A percentile compares a stretch with the other conserved stretches of the same genome.
Conservation (phyloP, 2,888 invertebrate genomes). For the Pocota personata region DNA sequence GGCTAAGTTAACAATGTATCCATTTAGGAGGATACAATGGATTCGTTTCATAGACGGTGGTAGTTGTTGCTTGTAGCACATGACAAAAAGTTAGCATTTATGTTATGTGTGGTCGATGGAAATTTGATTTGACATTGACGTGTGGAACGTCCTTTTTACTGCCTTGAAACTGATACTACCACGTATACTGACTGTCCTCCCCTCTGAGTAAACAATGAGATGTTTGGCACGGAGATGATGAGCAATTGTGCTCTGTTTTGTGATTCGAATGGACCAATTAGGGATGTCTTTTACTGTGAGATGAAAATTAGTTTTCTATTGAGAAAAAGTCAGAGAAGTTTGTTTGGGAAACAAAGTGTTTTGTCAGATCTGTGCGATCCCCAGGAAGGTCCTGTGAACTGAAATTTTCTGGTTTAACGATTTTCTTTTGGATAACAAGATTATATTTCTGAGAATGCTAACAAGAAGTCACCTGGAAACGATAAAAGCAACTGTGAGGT, state of each 20-base stretch:
- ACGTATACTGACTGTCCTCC: slow-evolving; percentile 18
- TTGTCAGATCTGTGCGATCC: slow-evolving; percentile 20
- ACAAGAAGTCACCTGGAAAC: neutral
- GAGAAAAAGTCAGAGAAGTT: slow-evolving; percentile 8
- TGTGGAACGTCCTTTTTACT: slow-evolving; percentile 57
- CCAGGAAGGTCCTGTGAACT: slow-evolving; percentile 50
- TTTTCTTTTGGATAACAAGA: slow-evolving; percentile 6
- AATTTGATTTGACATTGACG: slow-evolving; percentile 73
- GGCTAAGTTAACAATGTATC: slow-evolving; percentile 64
- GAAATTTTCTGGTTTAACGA: slow-evolving; percentile 65
- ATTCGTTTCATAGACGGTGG: slow-evolving; percentile 45
- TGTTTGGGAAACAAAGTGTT: neutral
- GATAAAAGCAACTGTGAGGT: neutral
- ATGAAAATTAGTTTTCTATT: slow-evolving; percentile 65
- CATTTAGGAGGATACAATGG: slow-evolving; percentile 56
- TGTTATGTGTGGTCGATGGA: slow-evolving; percentile 63
- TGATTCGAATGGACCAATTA: slow-evolving; percentile 69
- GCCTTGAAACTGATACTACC: slow-evolving; percentile 57
- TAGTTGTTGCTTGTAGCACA: slow-evolving; percentile 47
- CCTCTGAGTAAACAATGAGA: slow-evolving; percentile 48
- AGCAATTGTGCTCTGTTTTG: slow-evolving; percentile 52
- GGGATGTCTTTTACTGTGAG: slow-evolving; percentile 30
- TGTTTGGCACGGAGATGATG: slow-evolving; percentile 55
- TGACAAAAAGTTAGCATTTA: slow-evolving; percentile 66
- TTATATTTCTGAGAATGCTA: slow-evolving; percentile 14